Evolutionary conservation across 2,113 vertebrate species (phyloP), one percentile per base, ranked within the genome.

Genomic region (Tauraco erythrolophus): DNA sequence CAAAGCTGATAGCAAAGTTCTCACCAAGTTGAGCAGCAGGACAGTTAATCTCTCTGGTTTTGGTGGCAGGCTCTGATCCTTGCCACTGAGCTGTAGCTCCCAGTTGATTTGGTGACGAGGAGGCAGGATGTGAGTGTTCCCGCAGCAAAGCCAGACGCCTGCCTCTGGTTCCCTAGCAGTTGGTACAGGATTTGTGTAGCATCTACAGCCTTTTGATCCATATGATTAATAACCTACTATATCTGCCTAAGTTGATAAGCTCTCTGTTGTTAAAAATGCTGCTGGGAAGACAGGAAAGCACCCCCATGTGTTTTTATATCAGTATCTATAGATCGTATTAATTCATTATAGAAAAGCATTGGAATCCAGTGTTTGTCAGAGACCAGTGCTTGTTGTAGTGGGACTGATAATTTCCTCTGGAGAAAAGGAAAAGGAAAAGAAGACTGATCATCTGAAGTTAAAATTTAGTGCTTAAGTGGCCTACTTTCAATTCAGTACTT

Each of bases 1-100:
- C 58, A 76, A 79, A 89, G 50, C 46, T 60, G 28, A 35, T 18
- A n/a, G 53, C 53, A 30, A 78, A 68, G 6, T 30, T 4, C 23
- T 83, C 10, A 2, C 18, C 62, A 37, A 18, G 5, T 50, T 39
- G 24, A 33, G 24, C n/a, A 68, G n/a, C 23, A 33, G n/a, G 54
- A 5, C 10, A 53, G n/a, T 19, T 61, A 6, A 18, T 66, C 33
- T 21, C 31, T 11, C 15, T 0, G 0, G 4, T 45, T 61, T 30
- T 39, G 48, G 1, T 50, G 56, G 9, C 50, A 54, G 41, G 33
- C 41, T 71, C 56, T 60, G 58, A 12, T 43, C 68, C 58, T 45
- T 56, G 65, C 58, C 28, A 7, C 58, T 22, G n/a, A 19, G 62
- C 48, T 25, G 0, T 14, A 25, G 68, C 14, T 86, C 39, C 31